Conservation (phyloP, 1,140 invertebrate species). For the Stegodyphus dumicola region DNA sequence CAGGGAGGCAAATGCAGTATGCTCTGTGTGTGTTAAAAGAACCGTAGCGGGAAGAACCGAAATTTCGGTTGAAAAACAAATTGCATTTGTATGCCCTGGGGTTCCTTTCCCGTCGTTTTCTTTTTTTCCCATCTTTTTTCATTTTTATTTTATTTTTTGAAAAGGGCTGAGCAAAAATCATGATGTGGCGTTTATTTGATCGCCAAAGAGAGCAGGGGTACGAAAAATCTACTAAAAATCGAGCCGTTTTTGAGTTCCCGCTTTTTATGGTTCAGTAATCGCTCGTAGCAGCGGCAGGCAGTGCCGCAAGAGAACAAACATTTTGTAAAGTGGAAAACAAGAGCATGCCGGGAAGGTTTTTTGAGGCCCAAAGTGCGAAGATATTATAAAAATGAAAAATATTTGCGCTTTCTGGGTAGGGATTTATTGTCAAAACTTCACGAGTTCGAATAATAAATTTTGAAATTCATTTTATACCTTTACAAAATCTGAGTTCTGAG, state of each 20-base stretch:
- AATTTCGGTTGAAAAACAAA: conserved; percentile 57
- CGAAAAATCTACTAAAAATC: conserved; percentile 57
- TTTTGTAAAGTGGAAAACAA: conserved; percentile 30
- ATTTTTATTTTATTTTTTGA: conserved; percentile 20
- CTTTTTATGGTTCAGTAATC: conserved; percentile 55
- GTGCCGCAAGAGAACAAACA: conserved; percentile 22
- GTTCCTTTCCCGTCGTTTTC: conserved; percentile 2
- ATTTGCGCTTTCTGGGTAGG: conserved; percentile 13
- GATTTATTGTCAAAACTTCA: conserved; percentile 32
- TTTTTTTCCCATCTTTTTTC: background rate
- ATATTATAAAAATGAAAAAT: conserved; percentile 20
- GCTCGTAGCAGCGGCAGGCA: background rate
- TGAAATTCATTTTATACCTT: conserved; percentile 43
- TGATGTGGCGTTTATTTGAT: conserved; percentile 60
- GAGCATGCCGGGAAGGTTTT: background rate
- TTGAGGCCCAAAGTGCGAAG: background rate
- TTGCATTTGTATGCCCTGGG: conserved; percentile 60
- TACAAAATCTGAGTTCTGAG: background rate
- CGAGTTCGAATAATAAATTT: conserved; percentile 23
- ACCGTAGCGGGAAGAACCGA: conserved; percentile 39
- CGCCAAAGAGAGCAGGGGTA: conserved; percentile 47
- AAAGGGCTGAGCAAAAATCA: conserved; percentile 52
- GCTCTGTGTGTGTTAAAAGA: conserved; percentile 45
- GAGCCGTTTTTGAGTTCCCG: conserved; percentile 42
- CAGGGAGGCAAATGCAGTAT: background rate